phyloP scores from a whole-genome alignment of 2,888 invertebrate species.

The Phortica okadai region DNA sequence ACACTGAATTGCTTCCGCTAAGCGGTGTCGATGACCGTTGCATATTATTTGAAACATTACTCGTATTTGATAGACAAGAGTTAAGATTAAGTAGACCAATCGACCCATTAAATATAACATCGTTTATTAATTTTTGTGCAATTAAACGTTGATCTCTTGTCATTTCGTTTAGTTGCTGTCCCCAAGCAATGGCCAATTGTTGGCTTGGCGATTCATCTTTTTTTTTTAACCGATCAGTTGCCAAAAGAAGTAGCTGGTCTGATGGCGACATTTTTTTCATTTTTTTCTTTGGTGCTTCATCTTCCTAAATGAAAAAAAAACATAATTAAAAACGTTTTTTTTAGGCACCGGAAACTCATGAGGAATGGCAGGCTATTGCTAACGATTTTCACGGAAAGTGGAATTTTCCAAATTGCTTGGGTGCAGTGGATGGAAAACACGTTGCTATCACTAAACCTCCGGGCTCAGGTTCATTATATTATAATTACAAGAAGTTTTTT shows the following conservation, averaged over 20 bases:
- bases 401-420: slow-evolving; percentile 32
- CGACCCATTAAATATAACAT: neutral
- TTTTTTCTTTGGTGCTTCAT: neutral
- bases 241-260: neutral
- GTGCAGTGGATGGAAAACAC: slow-evolving; percentile 41
- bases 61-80: neutral
- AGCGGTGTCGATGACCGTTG: neutral
- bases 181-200: slow-evolving; percentile 1
- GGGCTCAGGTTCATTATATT: slow-evolving; percentile 40
- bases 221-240: neutral
- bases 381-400: slow-evolving; percentile 13
- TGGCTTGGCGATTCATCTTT: neutral
- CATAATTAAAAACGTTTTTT: slow-evolving; percentile 7
- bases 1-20: neutral
- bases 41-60: neutral
- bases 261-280: too few relatives aligned
- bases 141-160: neutral
- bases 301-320: neutral
- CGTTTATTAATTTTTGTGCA: neutral
- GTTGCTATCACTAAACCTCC: slow-evolving; percentile 38
- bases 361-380: slow-evolving; percentile 32
- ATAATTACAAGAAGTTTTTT: slow-evolving; percentile 32
- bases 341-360: slow-evolving; percentile 28
- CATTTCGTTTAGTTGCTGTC: neutral
- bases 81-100: neutral